Evolutionary conservation across 2,888 invertebrate genomes (phyloP), one percentile per base, ranked within the genome.

Genomic region (Lasius fuliginosus): DNA sequence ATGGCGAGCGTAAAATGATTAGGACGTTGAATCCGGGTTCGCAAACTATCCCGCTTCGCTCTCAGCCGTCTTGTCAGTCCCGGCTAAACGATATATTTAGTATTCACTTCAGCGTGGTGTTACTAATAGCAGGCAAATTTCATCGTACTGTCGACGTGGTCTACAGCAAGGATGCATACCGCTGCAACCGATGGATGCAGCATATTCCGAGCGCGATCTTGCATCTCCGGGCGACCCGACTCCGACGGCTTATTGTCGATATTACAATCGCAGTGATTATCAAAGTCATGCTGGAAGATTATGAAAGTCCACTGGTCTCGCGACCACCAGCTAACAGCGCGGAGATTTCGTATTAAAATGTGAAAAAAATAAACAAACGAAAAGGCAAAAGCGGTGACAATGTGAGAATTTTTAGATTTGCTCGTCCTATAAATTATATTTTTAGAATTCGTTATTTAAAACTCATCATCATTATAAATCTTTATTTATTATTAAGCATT

Each of bases 101-200:
- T 90, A 90, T 90, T 90, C 90, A 82, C 86, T 90, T 84, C 85
- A 77, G 86, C 88, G 67, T 65, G 84, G 89, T 76, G 86, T 85
- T 88, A 83, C 87, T 90, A 90, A 89, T 90, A 89, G 90, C 90
- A 65, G 88, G 86, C 89, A 86, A 90, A 90, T 90, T 90, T 85
- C 86, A 69, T 82, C 53, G 79, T 56, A 79, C 89, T 69, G 86
- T 86, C 82, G 82, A 53, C 85, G 65, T 64, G 42, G 73, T 56
- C 18, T 64, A 74, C 77, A 69, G 74, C 68, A 62, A 79, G 84
- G 75, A 76, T 79, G 82, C 75, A 65, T 23, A 56, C 69, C 83
- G 81, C 62, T 79, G 73, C 75, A 74, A 83, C 85, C 84, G 85
- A 85, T 49, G 46, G 27, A 53, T 73, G 87, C 81, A 62, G 74